phyloP scores from a whole-genome alignment of 2,888 invertebrate genomes.

The Timema podura region DNA sequence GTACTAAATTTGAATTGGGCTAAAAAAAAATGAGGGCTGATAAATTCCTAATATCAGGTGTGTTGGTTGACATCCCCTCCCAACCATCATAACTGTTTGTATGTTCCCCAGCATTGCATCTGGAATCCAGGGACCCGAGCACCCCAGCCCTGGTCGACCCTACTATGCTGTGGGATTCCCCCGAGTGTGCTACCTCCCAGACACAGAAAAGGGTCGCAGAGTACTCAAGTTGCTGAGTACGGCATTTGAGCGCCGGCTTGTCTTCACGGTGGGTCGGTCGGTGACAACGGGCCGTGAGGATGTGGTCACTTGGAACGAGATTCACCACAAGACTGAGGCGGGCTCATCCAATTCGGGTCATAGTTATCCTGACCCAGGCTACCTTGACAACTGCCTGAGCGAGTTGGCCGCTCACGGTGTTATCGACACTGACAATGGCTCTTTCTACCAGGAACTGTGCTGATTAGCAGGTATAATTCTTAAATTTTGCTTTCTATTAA shows the following conservation, averaged over 20 bases:
- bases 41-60: too few species aligned
- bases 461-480: conserved; percentile 30
- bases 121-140: conserved; percentile 74
- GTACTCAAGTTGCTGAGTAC: conserved; percentile 70
- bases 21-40: too few species aligned
- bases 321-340: conserved; percentile 79
- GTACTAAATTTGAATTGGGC: too few species aligned
- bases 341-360: conserved; percentile 53
- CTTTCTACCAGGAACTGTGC: conserved; percentile 43
- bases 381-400: conserved; percentile 61
- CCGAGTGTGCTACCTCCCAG: conserved; percentile 76
- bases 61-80: too few species aligned
- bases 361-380: conserved; percentile 74
- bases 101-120: conserved; percentile 64
- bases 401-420: conserved; percentile 58
- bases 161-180: conserved; percentile 88
- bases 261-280: conserved; percentile 83
- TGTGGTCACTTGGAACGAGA: conserved; percentile 88
- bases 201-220: conserved; percentile 74
- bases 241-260: conserved; percentile 77
- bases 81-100: too few species aligned
- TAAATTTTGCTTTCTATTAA: not conserved
- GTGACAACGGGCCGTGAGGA: conserved; percentile 87
- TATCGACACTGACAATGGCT: conserved; percentile 42
- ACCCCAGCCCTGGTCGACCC: conserved; percentile 78